Conservation (phyloP, 2,888 invertebrate genomes). For the Drosophila ezoana region DNA sequence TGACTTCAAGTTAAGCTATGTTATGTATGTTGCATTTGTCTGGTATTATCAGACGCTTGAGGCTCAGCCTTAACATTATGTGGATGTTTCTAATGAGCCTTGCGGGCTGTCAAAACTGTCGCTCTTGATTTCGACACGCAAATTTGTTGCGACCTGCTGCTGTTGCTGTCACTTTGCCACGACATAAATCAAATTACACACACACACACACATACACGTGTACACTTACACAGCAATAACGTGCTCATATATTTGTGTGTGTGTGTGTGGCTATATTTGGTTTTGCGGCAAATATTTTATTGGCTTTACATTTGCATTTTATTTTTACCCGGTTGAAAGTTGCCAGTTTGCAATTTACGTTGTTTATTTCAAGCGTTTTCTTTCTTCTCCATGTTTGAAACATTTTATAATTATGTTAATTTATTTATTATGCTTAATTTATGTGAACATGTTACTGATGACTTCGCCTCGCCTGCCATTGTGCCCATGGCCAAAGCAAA, state of each 20-base stretch:
- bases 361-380: conserved; percentile 20
- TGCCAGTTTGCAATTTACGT: conserved; percentile 34
- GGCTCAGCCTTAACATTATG: conserved; percentile 20
- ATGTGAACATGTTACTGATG: conserved; percentile 62
- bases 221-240: neutral
- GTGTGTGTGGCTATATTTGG: conserved; percentile 4
- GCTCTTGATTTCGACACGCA: conserved; percentile 71
- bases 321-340: conserved; percentile 37
- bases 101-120: conserved; percentile 68
- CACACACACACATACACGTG: conserved; percentile 25
- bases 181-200: conserved; percentile 67
- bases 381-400: conserved; percentile 12
- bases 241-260: conserved; percentile 11
- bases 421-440: conserved; percentile 70
- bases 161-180: conserved; percentile 62
- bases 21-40: neutral
- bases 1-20: neutral
- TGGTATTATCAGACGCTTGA: neutral
- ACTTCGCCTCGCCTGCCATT: neutral
- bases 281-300: conserved; percentile 55
- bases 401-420: conserved; percentile 70
- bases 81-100: conserved; percentile 66
- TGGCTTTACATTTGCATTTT: conserved; percentile 65
- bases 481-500: conserved; percentile 16
- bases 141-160: conserved; percentile 52